Evolutionary conservation across 2,113 vertebrate genomes (phyloP).

Genomic region (Cygnus atratus): DNA sequence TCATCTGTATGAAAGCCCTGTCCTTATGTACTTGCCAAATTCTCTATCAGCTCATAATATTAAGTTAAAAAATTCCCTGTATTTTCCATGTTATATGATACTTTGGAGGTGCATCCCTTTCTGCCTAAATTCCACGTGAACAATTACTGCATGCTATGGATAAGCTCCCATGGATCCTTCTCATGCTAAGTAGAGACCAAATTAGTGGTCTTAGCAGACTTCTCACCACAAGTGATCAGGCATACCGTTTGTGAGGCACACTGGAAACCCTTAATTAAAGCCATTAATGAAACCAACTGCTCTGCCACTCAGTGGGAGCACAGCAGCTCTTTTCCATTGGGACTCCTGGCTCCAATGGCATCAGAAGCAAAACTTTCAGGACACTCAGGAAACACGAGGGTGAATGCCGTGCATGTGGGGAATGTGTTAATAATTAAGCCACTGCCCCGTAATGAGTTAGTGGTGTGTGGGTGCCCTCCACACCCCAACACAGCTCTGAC

Average conservation of each 20-base stretch:
- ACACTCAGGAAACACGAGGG: accelerated
- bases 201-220: not conserved
- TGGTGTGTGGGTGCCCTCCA: not conserved
- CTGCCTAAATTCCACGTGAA: not conserved
- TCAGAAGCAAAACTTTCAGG: not conserved
- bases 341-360: not conserved
- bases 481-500: not conserved
- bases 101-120: not conserved
- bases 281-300: not conserved
- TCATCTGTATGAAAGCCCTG: not conserved
- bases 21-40: not conserved
- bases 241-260: not conserved
- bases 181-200: not conserved
- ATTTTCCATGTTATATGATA: not conserved
- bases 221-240: not conserved
- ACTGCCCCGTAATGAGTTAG: not conserved
- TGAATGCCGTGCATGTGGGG: accelerated
- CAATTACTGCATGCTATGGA: not conserved
- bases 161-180: not conserved
- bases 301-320: accelerated
- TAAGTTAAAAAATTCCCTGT: not conserved
- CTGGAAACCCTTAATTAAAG: not conserved
- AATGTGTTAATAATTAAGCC: not conserved
- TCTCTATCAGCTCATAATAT: not conserved
- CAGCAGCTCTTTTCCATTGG: not conserved